Evolutionary conservation across 2,888 invertebrate species (phyloP), one percentile per base, ranked within the genome.

Genomic region (Oscheius onirici): DNA sequence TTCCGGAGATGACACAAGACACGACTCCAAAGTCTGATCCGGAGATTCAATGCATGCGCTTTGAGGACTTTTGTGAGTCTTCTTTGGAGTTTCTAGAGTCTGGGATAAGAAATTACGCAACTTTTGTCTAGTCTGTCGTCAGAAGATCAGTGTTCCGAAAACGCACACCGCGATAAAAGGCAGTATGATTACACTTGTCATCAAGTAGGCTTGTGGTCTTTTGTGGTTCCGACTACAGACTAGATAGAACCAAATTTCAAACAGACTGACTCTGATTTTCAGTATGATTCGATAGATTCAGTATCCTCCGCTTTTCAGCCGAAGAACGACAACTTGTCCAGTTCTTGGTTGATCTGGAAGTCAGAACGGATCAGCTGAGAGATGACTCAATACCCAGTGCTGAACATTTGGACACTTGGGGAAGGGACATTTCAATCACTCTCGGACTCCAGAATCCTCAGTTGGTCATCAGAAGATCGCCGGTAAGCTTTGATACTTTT

Each of bases 381-480:
- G 78, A 79, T 49, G 78, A 79, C 15, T 73, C 76, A 34, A 73
- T 72, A 1, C 71, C 71, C 28, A 66, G 73, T 46, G 73, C 74
- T 17, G 76, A 63, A n/a, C 57, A 72, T 66, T 10, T 76, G 76
- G 74, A 77, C 71, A 22, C 74, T 55, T 8, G 74, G 74, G 79
- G 76, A 73, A 40, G 63, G 73, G 40, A 77, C 74, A 28, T 73
- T 74, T 52, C 72, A 68, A n/a, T 66, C 73, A 55, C 73, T 73
- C 10, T 79, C 71, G 54, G 79, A 74, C 20, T 72, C 74, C 8
- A 77, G 73, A 63, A 75, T 73, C 52, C 77, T 74, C 11, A 75
- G 73, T 66, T 63, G 49, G 77, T 79, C 24, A 77, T 77, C 51
- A 72, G 74, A 54, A 52, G 79, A 49, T 44, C 76, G 11, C 77